These are phyloP conservation scores for Ctenomys sociabilis DNA, from an alignment of 2,113 vertebrate species.

Conservation along the genomic window DNA sequence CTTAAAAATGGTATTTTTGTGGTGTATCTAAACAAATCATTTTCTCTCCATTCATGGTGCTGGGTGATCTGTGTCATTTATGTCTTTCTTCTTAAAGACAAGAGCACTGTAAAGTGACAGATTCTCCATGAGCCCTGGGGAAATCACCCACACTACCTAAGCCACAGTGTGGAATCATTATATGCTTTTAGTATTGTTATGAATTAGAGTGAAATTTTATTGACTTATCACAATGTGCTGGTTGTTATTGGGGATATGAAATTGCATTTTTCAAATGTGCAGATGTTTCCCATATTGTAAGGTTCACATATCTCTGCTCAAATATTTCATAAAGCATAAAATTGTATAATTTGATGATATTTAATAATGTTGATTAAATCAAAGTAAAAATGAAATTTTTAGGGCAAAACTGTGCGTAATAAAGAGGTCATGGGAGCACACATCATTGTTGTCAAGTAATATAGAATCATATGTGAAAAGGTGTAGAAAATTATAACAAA, in stretches of 20 bases:
- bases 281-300: not conserved
- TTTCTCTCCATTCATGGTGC: conserved; percentile 4
- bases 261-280: not conserved
- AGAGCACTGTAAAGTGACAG: not conserved
- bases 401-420: not conserved
- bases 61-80: not conserved
- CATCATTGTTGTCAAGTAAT: not conserved
- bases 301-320: not conserved
- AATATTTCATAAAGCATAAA: not conserved
- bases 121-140: not conserved
- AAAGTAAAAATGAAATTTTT: not conserved
- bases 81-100: conserved; percentile 15
- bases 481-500: not conserved
- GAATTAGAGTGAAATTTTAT: not conserved
- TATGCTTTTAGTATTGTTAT: not conserved
- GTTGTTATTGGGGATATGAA: not conserved
- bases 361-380: not conserved
- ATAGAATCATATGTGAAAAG: not conserved
- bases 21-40: conserved; percentile 54
- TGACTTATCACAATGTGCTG: not conserved
- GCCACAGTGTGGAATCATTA: not conserved
- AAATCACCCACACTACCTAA: conserved; percentile 21
- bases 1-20: conserved; percentile 64
- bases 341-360: not conserved
- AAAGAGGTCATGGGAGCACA: not conserved